Percentiles rank a stretch among this genome's conserved stretches.
phyloP scores from a whole-genome alignment of 2,797 vertebrate genomes.

The Odontamblyopus lacepedii region DNA sequence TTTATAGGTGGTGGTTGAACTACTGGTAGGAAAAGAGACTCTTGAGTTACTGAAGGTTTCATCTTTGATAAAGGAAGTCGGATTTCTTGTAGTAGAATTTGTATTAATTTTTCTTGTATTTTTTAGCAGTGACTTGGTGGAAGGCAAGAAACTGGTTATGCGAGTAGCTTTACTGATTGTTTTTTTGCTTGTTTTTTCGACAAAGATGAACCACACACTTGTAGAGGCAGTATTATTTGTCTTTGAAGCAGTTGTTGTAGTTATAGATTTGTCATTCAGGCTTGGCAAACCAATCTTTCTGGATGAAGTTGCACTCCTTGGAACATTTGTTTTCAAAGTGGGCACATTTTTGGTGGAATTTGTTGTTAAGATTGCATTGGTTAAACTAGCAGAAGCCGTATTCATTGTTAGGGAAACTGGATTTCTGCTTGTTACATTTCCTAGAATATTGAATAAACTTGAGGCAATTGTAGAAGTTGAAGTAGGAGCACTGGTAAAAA shows the following conservation, averaged over 20 bases:
- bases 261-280: neutral
- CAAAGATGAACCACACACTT: neutral
- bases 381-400: neutral
- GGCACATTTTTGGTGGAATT: neutral
- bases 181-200: neutral
- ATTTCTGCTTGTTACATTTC: conserved; percentile 2
- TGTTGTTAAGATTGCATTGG: neutral
- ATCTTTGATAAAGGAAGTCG: neutral
- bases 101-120: too few relatives aligned
- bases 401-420: neutral
- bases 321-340: neutral
- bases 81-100: too few relatives aligned
- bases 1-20: too few relatives aligned
- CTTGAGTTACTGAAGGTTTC: too few relatives aligned
- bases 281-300: neutral
- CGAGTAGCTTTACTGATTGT: neutral
- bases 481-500: neutral
- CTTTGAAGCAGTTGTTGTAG: too few relatives aligned
- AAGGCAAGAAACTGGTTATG: neutral
- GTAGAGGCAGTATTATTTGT: neutral
- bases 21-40: too few relatives aligned
- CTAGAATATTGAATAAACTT: neutral
- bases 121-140: neutral
- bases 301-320: neutral
- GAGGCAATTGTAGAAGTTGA: neutral